phyloP scores from a whole-genome alignment of 2,888 invertebrate genomes.

The Stenodema calcarata region DNA sequence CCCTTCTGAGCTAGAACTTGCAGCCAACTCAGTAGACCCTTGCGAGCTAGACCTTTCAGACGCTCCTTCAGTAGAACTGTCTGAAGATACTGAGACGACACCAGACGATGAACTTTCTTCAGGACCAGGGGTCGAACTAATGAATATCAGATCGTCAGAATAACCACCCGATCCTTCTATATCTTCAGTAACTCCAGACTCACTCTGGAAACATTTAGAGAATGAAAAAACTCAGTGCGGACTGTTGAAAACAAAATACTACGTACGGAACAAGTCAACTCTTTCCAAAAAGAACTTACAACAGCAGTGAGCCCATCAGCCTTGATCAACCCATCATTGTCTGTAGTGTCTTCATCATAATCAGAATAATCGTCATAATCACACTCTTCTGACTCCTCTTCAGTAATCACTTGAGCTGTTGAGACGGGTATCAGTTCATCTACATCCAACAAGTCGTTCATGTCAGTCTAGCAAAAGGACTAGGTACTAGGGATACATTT shows the following conservation, averaged over 20 bases:
- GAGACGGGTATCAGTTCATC: conserved; percentile 72
- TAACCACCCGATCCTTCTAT: conserved; percentile 51
- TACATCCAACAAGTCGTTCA: conserved; percentile 58
- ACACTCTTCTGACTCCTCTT: conserved; percentile 61
- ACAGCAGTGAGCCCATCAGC: not conserved
- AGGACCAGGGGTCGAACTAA: conserved; percentile 35
- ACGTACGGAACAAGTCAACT: not conserved
- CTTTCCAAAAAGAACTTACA: not conserved
- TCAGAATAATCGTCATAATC: conserved; percentile 68
- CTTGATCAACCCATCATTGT: conserved; percentile 14
- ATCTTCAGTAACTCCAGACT: conserved; percentile 32
- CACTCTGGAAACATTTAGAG: not conserved
- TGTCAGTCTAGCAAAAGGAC: not conserved
- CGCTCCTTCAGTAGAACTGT: not conserved
- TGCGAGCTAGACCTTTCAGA: not conserved
- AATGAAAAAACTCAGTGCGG: not conserved
- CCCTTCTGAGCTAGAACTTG: no score
- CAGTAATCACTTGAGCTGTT: conserved; percentile 63
- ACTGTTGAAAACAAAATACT: not conserved
- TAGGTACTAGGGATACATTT: not conserved
- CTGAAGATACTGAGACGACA: not conserved
- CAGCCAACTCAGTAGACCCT: not conserved
- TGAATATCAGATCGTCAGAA: conserved; percentile 49
- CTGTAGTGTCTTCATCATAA: conserved; percentile 27
- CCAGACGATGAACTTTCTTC: conserved; percentile 52